These are phyloP conservation scores for Siderastrea siderea DNA, from an alignment of 92 coral and sea anemone species.

Conservation along the genomic window DNA sequence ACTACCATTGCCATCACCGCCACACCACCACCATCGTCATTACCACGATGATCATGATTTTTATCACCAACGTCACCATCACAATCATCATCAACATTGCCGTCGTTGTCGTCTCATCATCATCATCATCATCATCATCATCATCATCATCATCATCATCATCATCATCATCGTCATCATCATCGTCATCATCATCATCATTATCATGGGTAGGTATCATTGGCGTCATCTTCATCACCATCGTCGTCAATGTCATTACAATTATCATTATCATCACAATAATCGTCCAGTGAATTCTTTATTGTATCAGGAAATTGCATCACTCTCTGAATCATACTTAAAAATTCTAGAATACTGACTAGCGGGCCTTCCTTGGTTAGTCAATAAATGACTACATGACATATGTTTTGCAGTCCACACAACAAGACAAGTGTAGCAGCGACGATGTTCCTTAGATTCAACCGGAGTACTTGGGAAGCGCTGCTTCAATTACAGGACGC, in stretches of 20 bases:
- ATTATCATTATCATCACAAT: background rate
- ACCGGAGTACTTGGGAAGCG: conserved; percentile 1
- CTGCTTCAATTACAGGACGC: conserved; percentile 11
- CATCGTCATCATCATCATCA: too few species aligned
- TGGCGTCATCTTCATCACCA: too few species aligned
- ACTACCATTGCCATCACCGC: background rate
- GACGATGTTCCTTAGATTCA: conserved; percentile 1
- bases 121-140: too few species aligned
- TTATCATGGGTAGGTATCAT: too few species aligned
- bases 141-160: too few species aligned
- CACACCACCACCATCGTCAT: background rate
- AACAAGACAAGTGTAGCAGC: background rate
- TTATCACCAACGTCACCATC: background rate
- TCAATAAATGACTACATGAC: background rate
- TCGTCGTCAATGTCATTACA: background rate
- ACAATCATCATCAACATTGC: background rate
- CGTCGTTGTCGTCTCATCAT: too few species aligned
- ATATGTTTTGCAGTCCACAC: background rate
- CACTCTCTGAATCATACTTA: too few species aligned
- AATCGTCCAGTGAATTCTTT: too few species aligned
- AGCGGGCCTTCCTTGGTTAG: too few species aligned
- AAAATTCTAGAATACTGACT: too few species aligned
- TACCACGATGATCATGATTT: background rate
- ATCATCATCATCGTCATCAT: too few species aligned
- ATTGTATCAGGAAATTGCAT: too few species aligned